Percentiles rank a stretch among this genome's conserved stretches.
These are phyloP conservation scores for Cephus pygmeus DNA, from an alignment of 2,888 invertebrate genomes.

Conservation along the genomic window DNA sequence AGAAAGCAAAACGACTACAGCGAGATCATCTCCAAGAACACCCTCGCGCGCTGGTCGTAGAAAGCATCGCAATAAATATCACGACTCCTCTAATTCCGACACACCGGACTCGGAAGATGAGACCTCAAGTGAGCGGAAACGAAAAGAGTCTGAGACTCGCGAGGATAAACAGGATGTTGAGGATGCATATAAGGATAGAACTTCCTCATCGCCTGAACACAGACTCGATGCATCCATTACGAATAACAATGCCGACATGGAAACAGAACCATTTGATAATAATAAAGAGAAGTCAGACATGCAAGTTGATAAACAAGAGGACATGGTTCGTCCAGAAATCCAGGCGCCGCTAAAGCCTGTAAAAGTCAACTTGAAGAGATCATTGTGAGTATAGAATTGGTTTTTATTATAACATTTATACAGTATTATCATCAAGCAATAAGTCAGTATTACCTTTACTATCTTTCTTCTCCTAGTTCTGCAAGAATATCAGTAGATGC, in stretches of 20 bases:
- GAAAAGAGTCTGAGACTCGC: background rate
- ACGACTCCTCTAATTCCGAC: slow-evolving; percentile 59
- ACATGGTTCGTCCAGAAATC: slow-evolving; percentile 13
- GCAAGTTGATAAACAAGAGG: slow-evolving; percentile 35
- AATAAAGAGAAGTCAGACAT: slow-evolving; percentile 35
- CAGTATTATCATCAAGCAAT: background rate
- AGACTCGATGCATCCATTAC: slow-evolving; percentile 19
- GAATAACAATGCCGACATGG: slow-evolving; percentile 29
- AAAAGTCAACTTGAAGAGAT: slow-evolving; percentile 63
- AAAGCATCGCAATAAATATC: slow-evolving; percentile 56
- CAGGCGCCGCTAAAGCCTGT: slow-evolving; percentile 36
- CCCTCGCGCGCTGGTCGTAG: slow-evolving; percentile 42
- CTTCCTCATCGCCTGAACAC: slow-evolving; percentile 24
- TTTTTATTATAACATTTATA: slow-evolving; percentile 18
- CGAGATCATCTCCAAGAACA: slow-evolving; percentile 4
- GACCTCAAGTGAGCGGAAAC: slow-evolving; percentile 15
- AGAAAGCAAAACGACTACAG: background rate
- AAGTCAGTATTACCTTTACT: background rate
- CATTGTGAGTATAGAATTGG: slow-evolving; percentile 55
- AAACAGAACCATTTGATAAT: slow-evolving; percentile 35
- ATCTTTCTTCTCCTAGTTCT: slow-evolving; percentile 41
- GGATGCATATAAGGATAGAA: slow-evolving; percentile 6
- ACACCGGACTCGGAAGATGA: slow-evolving; percentile 60
- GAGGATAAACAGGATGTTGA: slow-evolving; percentile 26
- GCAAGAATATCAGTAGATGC: slow-evolving; percentile 45